Base-by-base conservation (phyloP, 2,888 invertebrate species). In the Melikaiella ostensackeni region DNA sequence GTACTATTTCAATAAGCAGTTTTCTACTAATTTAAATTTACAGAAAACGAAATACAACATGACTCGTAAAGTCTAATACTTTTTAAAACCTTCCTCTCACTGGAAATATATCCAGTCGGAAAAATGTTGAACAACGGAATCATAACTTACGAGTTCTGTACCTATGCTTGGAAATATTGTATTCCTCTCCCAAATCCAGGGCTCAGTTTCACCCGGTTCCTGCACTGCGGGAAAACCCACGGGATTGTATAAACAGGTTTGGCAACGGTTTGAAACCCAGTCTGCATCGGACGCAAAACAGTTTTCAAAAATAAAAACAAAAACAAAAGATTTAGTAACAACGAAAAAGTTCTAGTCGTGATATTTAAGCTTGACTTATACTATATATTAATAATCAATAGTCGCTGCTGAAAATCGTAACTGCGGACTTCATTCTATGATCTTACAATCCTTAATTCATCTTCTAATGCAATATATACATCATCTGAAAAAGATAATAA, bases 161-260 rank as follows among this genome's bases (percentile, higher is more conserved):
- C 42, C 42, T 38, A 38, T 11, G 66, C 42, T 66, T 46, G 19
- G 38, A 66, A 35, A 35, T 62, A 73, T 33, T 62, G 33, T 38
- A 19, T 75, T 11, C 59, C 27, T 11, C 33, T 61, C 62, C 57
- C 50, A 77, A 79, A 77, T 77, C 77, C 63, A 50, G 38, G 73
- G 70, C 70, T 79, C 75, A 77, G 73, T 75, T 75, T 66, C 79
- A 62, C 57, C 77, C 75, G 75, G 73, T 75, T 73, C 35, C 79
- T 76, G 80, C 83, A 82, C 77, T 82, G 79, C 81, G 81, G 80
- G 76, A 76, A 75, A 80, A 82, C 78, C 79, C 79, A 79, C 73
- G 66, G 74, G 61, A 74, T 78, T 79, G 80, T 80, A 78, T 79
- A 80, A 83, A 84, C 78, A 81, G 79, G 42, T 80, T 82, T 81